A percentile compares a stretch with the other conserved stretches of the same genome.
These are phyloP conservation scores for Protosalanx chinensis DNA, from an alignment of 2,797 vertebrate species.

Conservation along the genomic window DNA sequence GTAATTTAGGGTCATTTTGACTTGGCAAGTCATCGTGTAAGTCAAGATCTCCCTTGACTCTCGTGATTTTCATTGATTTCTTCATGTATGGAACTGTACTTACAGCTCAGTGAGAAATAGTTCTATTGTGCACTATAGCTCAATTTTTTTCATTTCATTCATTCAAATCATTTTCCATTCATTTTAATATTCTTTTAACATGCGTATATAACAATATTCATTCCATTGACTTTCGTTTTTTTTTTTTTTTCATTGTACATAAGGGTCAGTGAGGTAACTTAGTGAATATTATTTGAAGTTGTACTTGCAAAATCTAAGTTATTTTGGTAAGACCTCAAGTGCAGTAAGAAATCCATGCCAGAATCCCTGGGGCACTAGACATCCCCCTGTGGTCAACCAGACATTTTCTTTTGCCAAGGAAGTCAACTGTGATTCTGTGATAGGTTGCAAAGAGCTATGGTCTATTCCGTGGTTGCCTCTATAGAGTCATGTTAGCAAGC, in stretches of 20 bases:
- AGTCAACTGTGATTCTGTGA: conserved; percentile 69
- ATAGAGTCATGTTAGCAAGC: conserved; percentile 60
- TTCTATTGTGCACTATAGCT: no score
- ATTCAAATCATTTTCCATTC: no score
- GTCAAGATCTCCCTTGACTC: neutral
- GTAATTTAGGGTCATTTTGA: conserved; percentile 1
- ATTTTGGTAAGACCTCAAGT: conserved; percentile 56
- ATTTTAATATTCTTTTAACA: neutral
- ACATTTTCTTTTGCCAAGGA: conserved; percentile 67
- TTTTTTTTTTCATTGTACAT: conserved; percentile 52
- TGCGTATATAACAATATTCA: neutral
- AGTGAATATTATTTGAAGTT: conserved; percentile 37
- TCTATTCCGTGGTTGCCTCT: conserved; percentile 64
- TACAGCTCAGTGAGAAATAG: neutral
- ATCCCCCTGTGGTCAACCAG: conserved; percentile 58
- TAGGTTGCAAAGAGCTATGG: conserved; percentile 66
- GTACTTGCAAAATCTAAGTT: conserved; percentile 33
- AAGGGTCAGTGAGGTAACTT: conserved; percentile 60
- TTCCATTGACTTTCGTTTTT: conserved; percentile 19
- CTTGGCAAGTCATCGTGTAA: neutral
- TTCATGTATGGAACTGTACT: neutral
- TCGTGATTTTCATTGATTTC: conserved; percentile 2
- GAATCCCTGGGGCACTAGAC: conserved; percentile 52
- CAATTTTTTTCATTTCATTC: no score
- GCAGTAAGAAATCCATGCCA: conserved; percentile 51